Conservation (phyloP, 2,113 vertebrate genomes). For the Lophochroa leadbeateri region DNA sequence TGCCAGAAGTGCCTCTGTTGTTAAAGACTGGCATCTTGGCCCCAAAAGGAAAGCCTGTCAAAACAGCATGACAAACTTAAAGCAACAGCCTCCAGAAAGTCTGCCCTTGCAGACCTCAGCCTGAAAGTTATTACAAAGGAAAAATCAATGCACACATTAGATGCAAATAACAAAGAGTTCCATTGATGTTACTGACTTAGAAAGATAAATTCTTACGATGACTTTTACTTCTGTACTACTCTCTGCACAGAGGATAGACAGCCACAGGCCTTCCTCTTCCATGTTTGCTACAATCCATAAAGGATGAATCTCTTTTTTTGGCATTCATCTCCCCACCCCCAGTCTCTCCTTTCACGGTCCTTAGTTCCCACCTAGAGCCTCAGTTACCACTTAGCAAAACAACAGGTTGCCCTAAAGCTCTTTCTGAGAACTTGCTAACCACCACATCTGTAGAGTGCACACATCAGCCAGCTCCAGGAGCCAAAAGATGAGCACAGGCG, state of each 20-base stretch:
- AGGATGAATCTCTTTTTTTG: neutral
- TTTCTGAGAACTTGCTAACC: neutral
- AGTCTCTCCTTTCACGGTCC: neutral
- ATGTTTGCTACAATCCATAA: neutral
- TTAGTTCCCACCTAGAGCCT: neutral
- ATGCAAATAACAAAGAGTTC: neutral
- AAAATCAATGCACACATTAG: neutral
- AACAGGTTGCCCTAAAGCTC: neutral
- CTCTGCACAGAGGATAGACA: neutral
- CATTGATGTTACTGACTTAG: neutral
- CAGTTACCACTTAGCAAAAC: neutral
- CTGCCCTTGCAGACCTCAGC: neutral
- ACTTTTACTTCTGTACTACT: neutral
- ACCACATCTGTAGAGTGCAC: neutral
- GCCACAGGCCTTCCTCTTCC: neutral
- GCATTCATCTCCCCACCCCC: neutral
- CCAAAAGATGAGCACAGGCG: neutral
- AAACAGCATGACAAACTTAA: neutral
- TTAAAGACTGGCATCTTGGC: neutral
- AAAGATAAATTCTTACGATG: neutral
- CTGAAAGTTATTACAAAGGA: neutral
- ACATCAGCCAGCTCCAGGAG: neutral
- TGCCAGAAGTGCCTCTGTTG: conserved; percentile 8
- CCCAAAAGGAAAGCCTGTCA: conserved; percentile 8
- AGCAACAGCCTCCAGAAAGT: neutral